These are phyloP conservation scores for Elmis aenea DNA, from an alignment of 2,888 invertebrate species.

Conservation along the genomic window DNA sequence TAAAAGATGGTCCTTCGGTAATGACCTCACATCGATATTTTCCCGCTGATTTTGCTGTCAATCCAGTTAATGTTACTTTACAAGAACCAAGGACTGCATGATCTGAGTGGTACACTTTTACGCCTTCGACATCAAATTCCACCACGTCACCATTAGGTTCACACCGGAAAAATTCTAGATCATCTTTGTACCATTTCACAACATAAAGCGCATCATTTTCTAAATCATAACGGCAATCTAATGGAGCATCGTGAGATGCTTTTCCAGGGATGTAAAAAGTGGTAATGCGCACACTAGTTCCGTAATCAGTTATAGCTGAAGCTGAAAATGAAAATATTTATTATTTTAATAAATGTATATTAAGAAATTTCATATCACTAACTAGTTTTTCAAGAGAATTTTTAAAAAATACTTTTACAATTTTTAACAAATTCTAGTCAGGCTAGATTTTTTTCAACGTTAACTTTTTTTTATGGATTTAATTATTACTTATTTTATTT, in stretches of 20 bases:
- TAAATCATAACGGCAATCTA: slow-evolving; percentile 38
- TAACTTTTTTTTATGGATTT: no score
- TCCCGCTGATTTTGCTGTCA: slow-evolving; percentile 32
- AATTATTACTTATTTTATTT: no score
- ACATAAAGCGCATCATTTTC: slow-evolving; percentile 33
- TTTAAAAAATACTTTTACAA: no score
- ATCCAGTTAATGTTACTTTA: slow-evolving; percentile 30
- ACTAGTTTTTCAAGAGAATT: no score
- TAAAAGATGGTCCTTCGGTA: slow-evolving; percentile 35
- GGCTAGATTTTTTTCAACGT: no score
- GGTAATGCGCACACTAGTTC: slow-evolving; percentile 32
- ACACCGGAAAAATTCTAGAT: slow-evolving; percentile 34
- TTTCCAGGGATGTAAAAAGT: slow-evolving; percentile 34
- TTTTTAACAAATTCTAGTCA: no score
- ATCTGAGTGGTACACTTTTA: slow-evolving; percentile 27
- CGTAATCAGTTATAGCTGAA: slow-evolving; percentile 5
- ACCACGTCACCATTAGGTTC: slow-evolving; percentile 32
- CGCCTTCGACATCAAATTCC: slow-evolving; percentile 32
- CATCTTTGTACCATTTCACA: slow-evolving; percentile 42
- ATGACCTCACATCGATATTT: slow-evolving; percentile 40
- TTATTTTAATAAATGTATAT: no score
- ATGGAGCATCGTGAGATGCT: slow-evolving; percentile 31
- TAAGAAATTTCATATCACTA: no score
- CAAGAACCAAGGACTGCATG: slow-evolving; percentile 33
- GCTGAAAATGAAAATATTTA: slow-evolving; percentile 7